Conservation (phyloP, 30 jellyfish, hydroid and myxozoan genomes). For the Aurelia sp. region DNA sequence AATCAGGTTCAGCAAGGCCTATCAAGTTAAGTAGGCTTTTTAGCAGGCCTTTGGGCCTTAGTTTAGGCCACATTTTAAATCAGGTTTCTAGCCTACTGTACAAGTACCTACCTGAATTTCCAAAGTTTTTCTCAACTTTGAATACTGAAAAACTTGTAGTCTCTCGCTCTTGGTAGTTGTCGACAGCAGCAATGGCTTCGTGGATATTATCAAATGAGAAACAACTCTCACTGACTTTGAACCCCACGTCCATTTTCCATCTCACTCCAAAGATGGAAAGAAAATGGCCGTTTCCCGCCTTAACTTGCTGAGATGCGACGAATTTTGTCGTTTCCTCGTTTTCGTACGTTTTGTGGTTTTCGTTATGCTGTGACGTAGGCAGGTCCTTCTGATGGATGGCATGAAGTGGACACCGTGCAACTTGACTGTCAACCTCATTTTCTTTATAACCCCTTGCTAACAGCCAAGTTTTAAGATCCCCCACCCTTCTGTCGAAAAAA, state of each 20-base stretch:
- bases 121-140: background rate
- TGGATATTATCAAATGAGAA: background rate
- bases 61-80: no score
- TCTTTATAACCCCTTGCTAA: no score
- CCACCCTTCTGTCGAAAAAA: no score
- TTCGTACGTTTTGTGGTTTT: background rate
- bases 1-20: background rate
- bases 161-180: slow-evolving; percentile 1
- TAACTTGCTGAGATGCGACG: no score
- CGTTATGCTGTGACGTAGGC: background rate
- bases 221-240: background rate
- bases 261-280: background rate
- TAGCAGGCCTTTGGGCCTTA: no score
- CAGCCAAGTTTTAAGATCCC: no score
- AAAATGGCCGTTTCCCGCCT: slow-evolving; percentile 1
- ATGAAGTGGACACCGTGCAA: slow-evolving; percentile 7
- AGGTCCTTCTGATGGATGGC: slow-evolving; percentile 10
- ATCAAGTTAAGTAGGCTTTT: background rate
- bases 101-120: background rate
- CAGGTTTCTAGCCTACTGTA: background rate
- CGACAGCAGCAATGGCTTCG: slow-evolving; percentile 1
- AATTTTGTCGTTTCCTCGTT: background rate
- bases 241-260: background rate
- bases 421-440: no score
- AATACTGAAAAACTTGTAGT: background rate